Evolutionary conservation across 1,140 invertebrate species (phyloP).

Genomic region (Papilio polytes): DNA sequence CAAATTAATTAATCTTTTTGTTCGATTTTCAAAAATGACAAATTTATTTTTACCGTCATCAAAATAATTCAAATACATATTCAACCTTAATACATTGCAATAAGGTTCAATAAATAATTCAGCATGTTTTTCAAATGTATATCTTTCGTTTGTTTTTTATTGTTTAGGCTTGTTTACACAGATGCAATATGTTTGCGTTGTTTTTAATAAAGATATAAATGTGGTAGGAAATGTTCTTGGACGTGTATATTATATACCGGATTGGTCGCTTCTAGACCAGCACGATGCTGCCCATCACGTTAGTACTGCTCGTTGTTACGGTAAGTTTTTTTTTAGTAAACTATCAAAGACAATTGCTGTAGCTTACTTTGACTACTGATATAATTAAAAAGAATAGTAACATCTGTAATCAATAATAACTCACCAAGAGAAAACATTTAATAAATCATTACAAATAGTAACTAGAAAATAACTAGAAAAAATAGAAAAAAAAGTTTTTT

Average conservation of each 20-base stretch:
- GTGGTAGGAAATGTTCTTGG: slow-evolving; percentile 28
- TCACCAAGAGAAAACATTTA: no score
- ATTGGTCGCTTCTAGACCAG: slow-evolving; percentile 54
- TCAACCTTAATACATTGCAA: not conserved
- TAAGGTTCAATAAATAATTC: not conserved
- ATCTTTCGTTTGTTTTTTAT: slow-evolving; percentile 16
- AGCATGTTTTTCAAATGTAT: not conserved
- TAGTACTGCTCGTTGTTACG: slow-evolving; percentile 54
- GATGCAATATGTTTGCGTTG: slow-evolving; percentile 47
- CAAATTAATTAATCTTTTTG: slow-evolving; percentile 55
- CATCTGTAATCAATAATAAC: no score
- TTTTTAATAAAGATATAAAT: slow-evolving; percentile 54
- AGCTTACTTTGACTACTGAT: no score
- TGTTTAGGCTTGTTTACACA: slow-evolving; percentile 47
- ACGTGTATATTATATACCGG: slow-evolving; percentile 64
- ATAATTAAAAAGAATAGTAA: no score
- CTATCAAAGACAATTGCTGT: no score
- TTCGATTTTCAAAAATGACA: slow-evolving; percentile 39
- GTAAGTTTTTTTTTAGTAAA: slow-evolving; percentile 49
- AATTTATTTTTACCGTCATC: not conserved
- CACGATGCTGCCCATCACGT: slow-evolving; percentile 58
- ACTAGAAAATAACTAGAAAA: no score
- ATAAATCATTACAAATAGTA: no score
- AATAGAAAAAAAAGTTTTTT: no score
- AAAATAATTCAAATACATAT: not conserved